Base-by-base conservation (phyloP, 2,797 vertebrate genomes). In the Knipowitschia caucasica region DNA sequence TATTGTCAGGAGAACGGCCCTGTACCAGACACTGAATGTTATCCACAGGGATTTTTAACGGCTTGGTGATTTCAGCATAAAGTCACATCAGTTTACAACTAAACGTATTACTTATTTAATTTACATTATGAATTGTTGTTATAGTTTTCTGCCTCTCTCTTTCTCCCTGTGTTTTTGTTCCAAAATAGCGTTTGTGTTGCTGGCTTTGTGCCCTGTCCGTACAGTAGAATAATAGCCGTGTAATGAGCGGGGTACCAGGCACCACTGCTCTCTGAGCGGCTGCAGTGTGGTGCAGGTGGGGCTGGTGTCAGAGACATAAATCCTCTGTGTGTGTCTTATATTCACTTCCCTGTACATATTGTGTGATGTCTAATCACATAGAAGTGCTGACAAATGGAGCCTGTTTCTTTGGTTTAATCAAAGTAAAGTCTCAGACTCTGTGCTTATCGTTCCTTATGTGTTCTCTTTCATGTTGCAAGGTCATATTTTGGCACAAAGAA, bases 181-280 rank as follows among this genome's bases (percentile, higher is more conserved):
- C 61, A 58, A 56, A 71, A 62, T 50, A 29, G 24, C 38, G 18
- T 49, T 29, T 21, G 50, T 39, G 59, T 42, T 54, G 30, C 69
- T 76, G 76, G 73, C 71, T 12, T 43, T 0, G 7, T 46, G 73
- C 73, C 68, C 40, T 47, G 25, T 52, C 64, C 69, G 46, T 53
- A 64, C 79, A 63, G 73, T 73, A 72, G 52, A 77, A 74, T 80
- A 73, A 74, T 64, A 59, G 67, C 58, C 33, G 36, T 7, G 56
- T 77, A 80, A 78, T 78, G 66, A 81, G 70, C 64, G 29, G 59
- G 64, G 89, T 89, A 86, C 89, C 89, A 90, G 86, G 89, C 87
- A 89, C 89, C 79, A 65, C 62, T 59, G 54, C 56, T 21, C 60
- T 80, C 74, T 71, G 27, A 31, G 26, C 44, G 33, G 11, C 59